A percentile compares a stretch with the other conserved stretches of the same genome.
Evolutionary conservation across 2,797 vertebrate genomes (phyloP).

Genomic region (Glyptemys insculpta): DNA sequence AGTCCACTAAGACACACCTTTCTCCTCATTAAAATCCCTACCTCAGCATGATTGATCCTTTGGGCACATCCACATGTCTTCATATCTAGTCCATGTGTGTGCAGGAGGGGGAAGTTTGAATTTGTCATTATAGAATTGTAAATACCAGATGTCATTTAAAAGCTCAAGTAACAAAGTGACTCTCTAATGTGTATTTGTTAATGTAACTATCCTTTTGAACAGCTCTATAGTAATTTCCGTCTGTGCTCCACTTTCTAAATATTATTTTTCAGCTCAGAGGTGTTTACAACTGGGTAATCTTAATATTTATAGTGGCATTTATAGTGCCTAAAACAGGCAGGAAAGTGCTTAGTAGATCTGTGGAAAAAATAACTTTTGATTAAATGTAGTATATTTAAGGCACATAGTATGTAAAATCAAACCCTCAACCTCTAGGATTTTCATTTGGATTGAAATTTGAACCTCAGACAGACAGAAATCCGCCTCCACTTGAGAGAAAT

Average conservation of each 20-base stretch:
- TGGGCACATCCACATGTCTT: not conserved
- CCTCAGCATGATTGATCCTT: no score
- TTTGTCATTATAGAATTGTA: slow-evolving; percentile 28
- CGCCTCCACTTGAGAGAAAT: not conserved
- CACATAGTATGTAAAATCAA: not conserved
- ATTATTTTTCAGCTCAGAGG: slow-evolving; percentile 56
- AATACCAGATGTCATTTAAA: slow-evolving; percentile 59
- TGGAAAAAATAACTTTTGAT: slow-evolving; percentile 59
- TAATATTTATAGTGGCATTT: slow-evolving; percentile 69
- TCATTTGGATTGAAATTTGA: slow-evolving; percentile 6
- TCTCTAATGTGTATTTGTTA: slow-evolving; percentile 54
- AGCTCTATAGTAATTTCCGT: slow-evolving; percentile 52
- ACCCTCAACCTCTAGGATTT: not conserved
- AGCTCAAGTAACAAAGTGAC: slow-evolving; percentile 21
- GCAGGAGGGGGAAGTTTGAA: not conserved
- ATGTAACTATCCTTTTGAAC: slow-evolving; percentile 51
- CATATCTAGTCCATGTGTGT: not conserved
- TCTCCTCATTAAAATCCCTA: not conserved
- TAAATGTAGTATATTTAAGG: slow-evolving; percentile 65
- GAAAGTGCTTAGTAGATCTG: slow-evolving; percentile 42
- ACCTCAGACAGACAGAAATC: not conserved
- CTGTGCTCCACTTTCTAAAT: slow-evolving; percentile 70
- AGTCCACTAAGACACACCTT: not conserved
- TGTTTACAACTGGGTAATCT: slow-evolving; percentile 73
- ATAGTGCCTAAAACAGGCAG: slow-evolving; percentile 47